These are phyloP conservation scores for Phrynosoma platyrhinos DNA, from an alignment of 2,113 vertebrate genomes.

Conservation along the genomic window DNA sequence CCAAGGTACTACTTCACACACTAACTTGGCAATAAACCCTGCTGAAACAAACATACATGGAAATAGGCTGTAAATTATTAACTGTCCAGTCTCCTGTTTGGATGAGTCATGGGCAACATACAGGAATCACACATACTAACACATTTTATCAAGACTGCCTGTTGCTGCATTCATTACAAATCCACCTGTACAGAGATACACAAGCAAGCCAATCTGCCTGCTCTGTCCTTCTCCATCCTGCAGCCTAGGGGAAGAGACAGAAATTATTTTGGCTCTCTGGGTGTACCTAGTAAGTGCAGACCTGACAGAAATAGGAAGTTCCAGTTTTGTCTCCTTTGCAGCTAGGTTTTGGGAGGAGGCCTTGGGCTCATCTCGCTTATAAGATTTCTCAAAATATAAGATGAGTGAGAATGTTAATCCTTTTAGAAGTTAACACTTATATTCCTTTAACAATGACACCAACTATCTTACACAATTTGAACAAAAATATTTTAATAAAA, in stretches of 20 bases:
- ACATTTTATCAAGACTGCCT: neutral
- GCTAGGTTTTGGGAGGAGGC: neutral
- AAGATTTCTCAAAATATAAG: neutral
- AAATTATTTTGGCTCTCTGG: neutral
- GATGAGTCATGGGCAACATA: no score
- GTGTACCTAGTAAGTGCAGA: neutral
- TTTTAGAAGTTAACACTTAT: neutral
- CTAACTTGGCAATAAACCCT: neutral
- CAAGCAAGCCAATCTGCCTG: neutral
- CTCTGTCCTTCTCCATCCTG: neutral
- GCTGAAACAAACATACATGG: neutral
- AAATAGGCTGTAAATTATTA: neutral
- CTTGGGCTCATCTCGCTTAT: neutral
- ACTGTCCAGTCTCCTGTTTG: no score
- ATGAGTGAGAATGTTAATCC: neutral
- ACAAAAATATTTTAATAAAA: constrained; percentile 1
- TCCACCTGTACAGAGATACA: no score
- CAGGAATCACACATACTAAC: neutral
- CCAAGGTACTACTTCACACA: neutral
- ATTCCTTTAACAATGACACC: constrained; percentile 4
- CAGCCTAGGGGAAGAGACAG: neutral
- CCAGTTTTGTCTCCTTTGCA: neutral
- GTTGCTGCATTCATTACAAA: neutral
- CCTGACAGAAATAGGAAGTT: neutral
- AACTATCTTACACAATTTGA: neutral